Conservation (phyloP, 2,888 invertebrate genomes). For the Eupithecia subfuscata region DNA sequence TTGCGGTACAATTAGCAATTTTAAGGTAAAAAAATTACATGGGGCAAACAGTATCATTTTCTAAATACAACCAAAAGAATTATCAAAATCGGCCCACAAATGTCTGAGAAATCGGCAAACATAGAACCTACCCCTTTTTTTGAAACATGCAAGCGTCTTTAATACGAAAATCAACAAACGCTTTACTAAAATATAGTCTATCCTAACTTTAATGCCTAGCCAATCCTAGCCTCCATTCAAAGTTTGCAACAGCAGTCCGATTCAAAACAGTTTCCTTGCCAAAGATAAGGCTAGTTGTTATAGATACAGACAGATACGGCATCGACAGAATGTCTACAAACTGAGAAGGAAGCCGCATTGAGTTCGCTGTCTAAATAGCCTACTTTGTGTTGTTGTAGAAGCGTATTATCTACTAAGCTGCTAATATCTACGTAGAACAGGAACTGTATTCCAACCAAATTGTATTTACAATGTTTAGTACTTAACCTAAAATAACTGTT, state of each 20-base stretch:
- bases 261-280: constrained; percentile 20
- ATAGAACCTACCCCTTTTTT: too few species aligned
- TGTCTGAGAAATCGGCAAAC: too few species aligned
- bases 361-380: background rate
- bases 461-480: too few species aligned
- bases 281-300: constrained; percentile 26
- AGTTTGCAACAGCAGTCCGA: constrained; percentile 6
- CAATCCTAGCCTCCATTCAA: constrained; percentile 5
- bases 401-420: background rate
- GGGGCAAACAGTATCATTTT: too few species aligned
- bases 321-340: constrained; percentile 3
- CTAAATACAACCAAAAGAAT: too few species aligned
- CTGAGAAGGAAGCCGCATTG: constrained; percentile 3
- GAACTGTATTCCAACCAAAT: background rate
- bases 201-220: background rate
- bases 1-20: too few species aligned
- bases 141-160: too few species aligned
- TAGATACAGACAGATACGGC: background rate
- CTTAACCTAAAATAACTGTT: too few species aligned
- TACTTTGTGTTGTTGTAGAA: background rate
- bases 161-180: background rate
- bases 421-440: background rate
- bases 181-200: background rate
- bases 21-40: too few species aligned
- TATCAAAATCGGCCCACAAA: too few species aligned